Evolutionary conservation across 2,888 invertebrate genomes (phyloP).

Genomic region (Pollenia amentaria): DNA sequence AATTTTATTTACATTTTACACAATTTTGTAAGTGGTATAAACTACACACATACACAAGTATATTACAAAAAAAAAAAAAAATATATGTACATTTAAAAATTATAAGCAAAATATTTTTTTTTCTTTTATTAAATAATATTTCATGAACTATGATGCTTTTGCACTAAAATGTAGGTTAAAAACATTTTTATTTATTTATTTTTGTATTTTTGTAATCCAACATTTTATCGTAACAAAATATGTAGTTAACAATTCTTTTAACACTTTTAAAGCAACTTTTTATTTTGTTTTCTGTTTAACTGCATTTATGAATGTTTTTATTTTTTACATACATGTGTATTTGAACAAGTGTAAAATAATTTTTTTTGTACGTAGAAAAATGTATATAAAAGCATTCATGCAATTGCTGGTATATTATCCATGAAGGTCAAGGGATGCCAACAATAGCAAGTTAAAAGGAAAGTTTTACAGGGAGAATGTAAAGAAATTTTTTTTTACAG

Average conservation of each 20-base stretch:
- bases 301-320: constrained; percentile 10
- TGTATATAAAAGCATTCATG: constrained; percentile 33
- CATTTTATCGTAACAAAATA: constrained; percentile 63
- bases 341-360: neutral
- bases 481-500: neutral
- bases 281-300: constrained; percentile 1
- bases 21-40: neutral
- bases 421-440: constrained; percentile 62
- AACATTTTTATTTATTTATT: constrained; percentile 4
- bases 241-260: constrained; percentile 68
- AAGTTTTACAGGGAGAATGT: neutral
- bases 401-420: constrained; percentile 41
- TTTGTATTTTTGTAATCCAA: constrained; percentile 35
- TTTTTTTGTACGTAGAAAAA: neutral
- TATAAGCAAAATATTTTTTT: neutral
- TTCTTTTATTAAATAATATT: neutral
- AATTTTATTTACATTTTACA: neutral
- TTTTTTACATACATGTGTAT: constrained; percentile 15
- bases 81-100: neutral
- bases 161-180: constrained; percentile 58
- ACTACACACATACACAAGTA: neutral
- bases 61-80: neutral
- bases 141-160: neutral
- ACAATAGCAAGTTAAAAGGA: neutral
- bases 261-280: constrained; percentile 58